Evolutionary conservation across 2,888 invertebrate species (phyloP).

Genomic region (Rhaphigaster nebulosa): DNA sequence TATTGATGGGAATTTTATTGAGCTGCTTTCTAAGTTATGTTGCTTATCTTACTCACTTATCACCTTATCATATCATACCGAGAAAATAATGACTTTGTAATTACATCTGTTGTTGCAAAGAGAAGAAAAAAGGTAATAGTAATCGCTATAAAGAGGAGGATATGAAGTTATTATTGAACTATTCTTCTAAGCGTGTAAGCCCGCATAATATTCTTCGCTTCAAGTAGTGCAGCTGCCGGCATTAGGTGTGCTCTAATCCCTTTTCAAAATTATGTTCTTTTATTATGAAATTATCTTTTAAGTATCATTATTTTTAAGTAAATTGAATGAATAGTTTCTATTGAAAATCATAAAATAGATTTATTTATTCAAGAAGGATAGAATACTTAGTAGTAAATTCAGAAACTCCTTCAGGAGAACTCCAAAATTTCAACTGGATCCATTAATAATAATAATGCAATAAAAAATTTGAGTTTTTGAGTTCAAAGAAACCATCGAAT

Average conservation of each 20-base stretch:
- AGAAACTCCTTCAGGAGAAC: too few species aligned
- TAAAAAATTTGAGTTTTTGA: too few species aligned
- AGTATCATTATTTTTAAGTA: too few species aligned
- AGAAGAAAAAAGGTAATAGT: background rate
- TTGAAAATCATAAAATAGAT: too few species aligned
- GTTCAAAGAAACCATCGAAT: too few species aligned
- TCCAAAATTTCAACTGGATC: too few species aligned
- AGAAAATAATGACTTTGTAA: background rate
- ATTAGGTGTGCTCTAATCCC: background rate
- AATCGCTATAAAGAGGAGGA: background rate
- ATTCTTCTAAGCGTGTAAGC: background rate
- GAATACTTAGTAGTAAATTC: too few species aligned
- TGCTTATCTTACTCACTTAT: background rate
- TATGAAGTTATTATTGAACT: background rate
- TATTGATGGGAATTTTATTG: too few species aligned
- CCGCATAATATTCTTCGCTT: background rate
- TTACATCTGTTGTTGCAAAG: background rate
- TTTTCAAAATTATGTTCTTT: background rate
- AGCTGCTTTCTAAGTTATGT: too few species aligned
- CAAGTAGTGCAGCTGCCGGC: background rate
- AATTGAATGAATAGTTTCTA: too few species aligned
- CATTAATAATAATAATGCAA: too few species aligned
- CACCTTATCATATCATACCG: background rate
- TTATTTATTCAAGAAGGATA: too few species aligned
- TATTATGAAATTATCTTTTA: background rate